Evolutionary conservation across 1,140 invertebrate genomes (phyloP).

Genomic region (Scaptomyza pallida): DNA sequence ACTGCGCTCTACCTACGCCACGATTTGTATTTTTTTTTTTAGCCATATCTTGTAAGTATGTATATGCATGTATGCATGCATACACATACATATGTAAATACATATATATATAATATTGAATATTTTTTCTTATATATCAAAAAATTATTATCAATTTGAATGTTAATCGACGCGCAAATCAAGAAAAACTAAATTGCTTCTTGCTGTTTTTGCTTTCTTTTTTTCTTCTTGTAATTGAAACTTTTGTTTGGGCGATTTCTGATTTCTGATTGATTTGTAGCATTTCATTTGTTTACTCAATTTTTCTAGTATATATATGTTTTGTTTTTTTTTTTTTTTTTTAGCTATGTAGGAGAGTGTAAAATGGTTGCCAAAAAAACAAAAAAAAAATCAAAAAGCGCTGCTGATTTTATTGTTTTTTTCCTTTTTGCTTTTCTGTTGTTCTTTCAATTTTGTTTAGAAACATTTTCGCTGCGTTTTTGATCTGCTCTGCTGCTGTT

Average conservation of each 20-base stretch:
- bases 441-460: slow-evolving; percentile 17
- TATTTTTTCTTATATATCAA: slow-evolving; percentile 58
- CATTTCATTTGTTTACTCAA: background rate
- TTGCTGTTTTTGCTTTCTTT: too few relatives aligned
- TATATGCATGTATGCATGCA: slow-evolving; percentile 39
- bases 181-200: slow-evolving; percentile 33
- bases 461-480: slow-evolving; percentile 29
- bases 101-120: slow-evolving; percentile 40
- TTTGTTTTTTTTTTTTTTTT: slow-evolving; percentile 21
- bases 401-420: slow-evolving; percentile 35
- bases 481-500: slow-evolving; percentile 10
- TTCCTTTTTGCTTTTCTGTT: slow-evolving; percentile 22
- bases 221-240: slow-evolving; percentile 30
- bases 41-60: slow-evolving; percentile 31
- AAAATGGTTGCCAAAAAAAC: slow-evolving; percentile 37
- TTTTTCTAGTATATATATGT: slow-evolving; percentile 6
- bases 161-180: slow-evolving; percentile 69
- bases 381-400: slow-evolving; percentile 39
- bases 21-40: slow-evolving; percentile 39
- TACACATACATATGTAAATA: slow-evolving; percentile 32
- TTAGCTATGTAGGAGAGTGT: slow-evolving; percentile 34
- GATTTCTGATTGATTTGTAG: slow-evolving; percentile 35
- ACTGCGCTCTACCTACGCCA: slow-evolving; percentile 64
- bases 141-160: slow-evolving; percentile 81
- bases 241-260: slow-evolving; percentile 32